Base-by-base conservation (phyloP, 1,140 invertebrate genomes). In the Cryptotermes secundus region DNA sequence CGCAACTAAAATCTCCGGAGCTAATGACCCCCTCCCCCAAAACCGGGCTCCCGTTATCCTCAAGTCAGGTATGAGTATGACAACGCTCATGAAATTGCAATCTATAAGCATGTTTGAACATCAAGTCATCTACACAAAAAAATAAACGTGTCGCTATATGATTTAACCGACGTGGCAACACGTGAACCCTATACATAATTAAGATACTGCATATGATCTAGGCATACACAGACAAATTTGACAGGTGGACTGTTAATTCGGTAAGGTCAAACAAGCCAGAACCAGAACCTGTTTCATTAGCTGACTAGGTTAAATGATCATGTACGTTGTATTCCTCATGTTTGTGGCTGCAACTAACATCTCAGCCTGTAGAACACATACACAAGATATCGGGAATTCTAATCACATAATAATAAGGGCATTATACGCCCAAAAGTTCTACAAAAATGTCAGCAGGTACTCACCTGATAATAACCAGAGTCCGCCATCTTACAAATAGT, bases 391-490 rank as follows among this genome's bases (percentile, higher is more conserved):
- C 9, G 10, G 3, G 4, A 1, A 72, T n/a, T 1, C 31, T 3
- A 26, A 72, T 16, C 6, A 7, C 26, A 31, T 3, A 31, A 7
- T 72, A 2, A 72, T 72, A 72, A 31, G 4, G 7, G 4, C 26
- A 26, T 72, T 72, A 7, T 31, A 72, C 0, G 59, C n/a, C 26
- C 10, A 31, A 7, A 72, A 72, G 38, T n/a, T 10, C n/a, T 1
- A 6, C 31, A 72, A 72, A 26, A 72, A 72, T n/a, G 49, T 49
- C 80, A 86, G 6, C 82, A 81, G 86, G 86, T 85, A 89, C 91
- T 91, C 90, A 92, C 91, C 91, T 92, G 91, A 91, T 92, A 92
- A 91, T 91, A 91, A 88, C 89, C 90, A 84, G 91, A 91, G 88
- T 92, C 91, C 89, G 91, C 91, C 91, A 92, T 92, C 88, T 92